phyloP scores from a whole-genome alignment of 2,113 vertebrate genomes.

The Arvicanthis niloticus region DNA sequence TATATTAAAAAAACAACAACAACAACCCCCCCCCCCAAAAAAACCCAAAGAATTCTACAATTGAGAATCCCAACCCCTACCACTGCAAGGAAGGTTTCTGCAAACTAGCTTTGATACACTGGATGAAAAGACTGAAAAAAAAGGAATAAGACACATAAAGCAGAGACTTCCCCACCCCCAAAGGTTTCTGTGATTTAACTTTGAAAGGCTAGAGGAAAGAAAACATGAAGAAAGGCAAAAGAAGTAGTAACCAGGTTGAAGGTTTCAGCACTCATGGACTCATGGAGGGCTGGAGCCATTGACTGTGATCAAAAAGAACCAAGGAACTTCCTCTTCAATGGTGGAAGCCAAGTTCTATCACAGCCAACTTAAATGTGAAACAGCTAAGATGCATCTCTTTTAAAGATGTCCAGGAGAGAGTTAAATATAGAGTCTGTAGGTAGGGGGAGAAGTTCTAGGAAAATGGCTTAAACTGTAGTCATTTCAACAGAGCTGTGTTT shows the following conservation, averaged over 20 bases:
- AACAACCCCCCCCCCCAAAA: no score
- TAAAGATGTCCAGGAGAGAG: neutral
- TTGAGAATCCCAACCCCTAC: neutral
- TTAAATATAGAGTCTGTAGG: neutral
- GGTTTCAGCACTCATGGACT: no score
- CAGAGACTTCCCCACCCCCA: neutral
- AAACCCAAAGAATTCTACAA: neutral
- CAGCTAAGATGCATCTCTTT: neutral
- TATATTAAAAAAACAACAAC: no score
- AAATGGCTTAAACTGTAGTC: neutral
- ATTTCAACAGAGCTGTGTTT: neutral
- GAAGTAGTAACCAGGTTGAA: neutral
- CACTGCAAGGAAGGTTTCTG: neutral
- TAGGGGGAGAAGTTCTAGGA: neutral
- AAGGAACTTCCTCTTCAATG: neutral
- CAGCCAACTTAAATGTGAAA: neutral
- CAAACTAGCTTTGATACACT: neutral
- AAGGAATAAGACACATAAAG: neutral
- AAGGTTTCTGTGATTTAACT: neutral
- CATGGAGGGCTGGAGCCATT: fast-evolving
- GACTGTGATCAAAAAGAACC: neutral
- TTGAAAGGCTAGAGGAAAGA: neutral
- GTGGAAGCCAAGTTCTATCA: neutral
- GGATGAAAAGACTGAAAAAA: neutral
- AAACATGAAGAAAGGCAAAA: neutral